Base-by-base conservation (phyloP, 2,888 invertebrate genomes). In the Auanema sp. region DNA sequence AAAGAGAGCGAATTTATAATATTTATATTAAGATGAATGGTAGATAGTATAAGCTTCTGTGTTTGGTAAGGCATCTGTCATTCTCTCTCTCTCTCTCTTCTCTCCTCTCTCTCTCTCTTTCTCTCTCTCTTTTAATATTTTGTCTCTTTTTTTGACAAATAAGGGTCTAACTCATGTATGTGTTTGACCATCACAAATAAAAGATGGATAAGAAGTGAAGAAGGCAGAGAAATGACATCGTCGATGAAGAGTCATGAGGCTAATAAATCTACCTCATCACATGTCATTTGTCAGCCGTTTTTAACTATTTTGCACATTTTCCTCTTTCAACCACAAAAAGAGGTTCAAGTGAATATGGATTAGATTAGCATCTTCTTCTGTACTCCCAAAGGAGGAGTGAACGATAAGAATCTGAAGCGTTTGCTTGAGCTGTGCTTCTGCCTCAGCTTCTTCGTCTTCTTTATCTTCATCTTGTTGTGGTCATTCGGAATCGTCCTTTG, bases 101-200 rank as follows among this genome's bases (percentile, higher is more conserved):
- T 24, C 24, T 10, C 21, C 44, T 49, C 58, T 25, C 25, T 14
- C 24, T 24, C 53, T 24, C 5, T 23, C 33, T 24, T 14, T 23
- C 53, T 47, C 25, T 43, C 57, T 57, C 25, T 57, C 57, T 50
- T 12, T 44, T 14, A n/a, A 8, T 33, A 16, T 23, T 49, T 16
- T 44, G 42, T 56, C 4, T 56, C 56, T 14, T 14, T 16, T 41
- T 54, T 55, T 42, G 18, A 21, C 21, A 24, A 54, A 42, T 42
- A 54, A 40, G 40, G 40, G 54, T 40, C 25, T n/a, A 40, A 42
- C 42, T 40, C 54, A 41, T 53, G 40, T 54, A 42, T 41, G 16
- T n/a, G 54, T 42, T 42, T 16, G n/a, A 42, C 40, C 54, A 25
- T 40, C 50, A 42, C 41, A 40, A 54, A 54, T 54, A 41, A 53